These are phyloP conservation scores for Pegea sp. DNA, from an alignment of 23 tunicate genomes.

Conservation along the genomic window DNA sequence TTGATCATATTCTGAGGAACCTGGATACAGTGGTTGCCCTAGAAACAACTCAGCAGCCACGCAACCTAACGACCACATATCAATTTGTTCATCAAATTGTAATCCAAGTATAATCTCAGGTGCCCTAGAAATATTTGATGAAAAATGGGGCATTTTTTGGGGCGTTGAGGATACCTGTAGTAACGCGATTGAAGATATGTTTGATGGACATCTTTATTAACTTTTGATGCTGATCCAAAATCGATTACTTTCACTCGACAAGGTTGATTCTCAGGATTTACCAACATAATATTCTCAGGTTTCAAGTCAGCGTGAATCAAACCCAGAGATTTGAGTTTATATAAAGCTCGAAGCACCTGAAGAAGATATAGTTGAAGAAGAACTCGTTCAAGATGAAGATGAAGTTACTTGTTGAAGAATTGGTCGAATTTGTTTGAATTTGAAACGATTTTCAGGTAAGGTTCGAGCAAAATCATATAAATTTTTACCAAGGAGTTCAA, in stretches of 20 bases:
- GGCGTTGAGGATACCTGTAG: no score
- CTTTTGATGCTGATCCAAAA: constrained; percentile 91
- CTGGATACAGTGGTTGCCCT: constrained; percentile 94
- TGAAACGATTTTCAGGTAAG: constrained; percentile 81
- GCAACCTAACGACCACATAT: constrained; percentile 99
- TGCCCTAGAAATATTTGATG: constrained; percentile 30
- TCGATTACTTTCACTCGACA: constrained; percentile 95
- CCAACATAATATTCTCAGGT: constrained; percentile 98
- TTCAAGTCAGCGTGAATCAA: constrained; percentile 98
- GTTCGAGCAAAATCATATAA: constrained; percentile 43
- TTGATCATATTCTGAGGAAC: constrained; percentile 94
- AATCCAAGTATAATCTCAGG: constrained; percentile 95
- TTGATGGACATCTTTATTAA: constrained; percentile 71
- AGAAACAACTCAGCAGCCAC: constrained; percentile 90
- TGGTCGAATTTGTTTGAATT: constrained; percentile 89
- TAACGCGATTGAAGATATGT: constrained; percentile 91
- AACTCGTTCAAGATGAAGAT: background rate
- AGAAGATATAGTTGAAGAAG: background rate
- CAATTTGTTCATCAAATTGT: constrained; percentile 77
- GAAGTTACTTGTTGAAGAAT: constrained; percentile 73
- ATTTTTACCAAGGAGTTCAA: constrained; percentile 96
- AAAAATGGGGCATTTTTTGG: background rate
- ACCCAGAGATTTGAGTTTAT: constrained; percentile 88
- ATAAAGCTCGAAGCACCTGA: constrained; percentile 82
- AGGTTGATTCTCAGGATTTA: constrained; percentile 80